Conservation (phyloP, 2,113 vertebrate species). For the Xenus cinereus region DNA sequence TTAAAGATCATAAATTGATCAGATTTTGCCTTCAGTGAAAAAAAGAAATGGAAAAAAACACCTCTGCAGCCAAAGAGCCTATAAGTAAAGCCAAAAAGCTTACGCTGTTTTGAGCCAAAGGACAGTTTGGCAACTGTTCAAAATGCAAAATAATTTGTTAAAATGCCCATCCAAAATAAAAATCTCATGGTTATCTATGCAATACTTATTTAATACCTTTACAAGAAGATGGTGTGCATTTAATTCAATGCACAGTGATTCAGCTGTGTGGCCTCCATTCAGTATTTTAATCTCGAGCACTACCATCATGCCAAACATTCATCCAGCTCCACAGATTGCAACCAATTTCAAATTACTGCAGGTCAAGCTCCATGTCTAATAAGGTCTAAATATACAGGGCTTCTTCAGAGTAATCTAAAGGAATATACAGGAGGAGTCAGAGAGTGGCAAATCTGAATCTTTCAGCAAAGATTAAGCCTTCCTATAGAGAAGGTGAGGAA, state of each 20-base stretch:
- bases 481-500: background rate
- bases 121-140: background rate
- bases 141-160: background rate
- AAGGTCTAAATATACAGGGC: background rate
- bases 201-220: background rate
- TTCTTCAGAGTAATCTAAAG: background rate
- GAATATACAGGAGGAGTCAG: background rate
- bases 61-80: background rate
- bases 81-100: background rate
- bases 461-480: background rate
- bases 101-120: background rate
- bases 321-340: background rate
- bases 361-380: background rate
- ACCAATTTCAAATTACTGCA: background rate
- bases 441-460: background rate
- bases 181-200: background rate
- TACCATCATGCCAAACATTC: background rate
- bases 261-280: background rate
- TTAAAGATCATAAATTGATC: background rate
- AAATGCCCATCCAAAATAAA: background rate
- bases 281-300: background rate
- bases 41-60: background rate
- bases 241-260: background rate
- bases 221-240: background rate
- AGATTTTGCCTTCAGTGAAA: background rate